Percentiles rank a stretch among this genome's conserved stretches.
These are phyloP conservation scores for Carassius auratus DNA, from an alignment of 2,113 vertebrate genomes.

Conservation along the genomic window DNA sequence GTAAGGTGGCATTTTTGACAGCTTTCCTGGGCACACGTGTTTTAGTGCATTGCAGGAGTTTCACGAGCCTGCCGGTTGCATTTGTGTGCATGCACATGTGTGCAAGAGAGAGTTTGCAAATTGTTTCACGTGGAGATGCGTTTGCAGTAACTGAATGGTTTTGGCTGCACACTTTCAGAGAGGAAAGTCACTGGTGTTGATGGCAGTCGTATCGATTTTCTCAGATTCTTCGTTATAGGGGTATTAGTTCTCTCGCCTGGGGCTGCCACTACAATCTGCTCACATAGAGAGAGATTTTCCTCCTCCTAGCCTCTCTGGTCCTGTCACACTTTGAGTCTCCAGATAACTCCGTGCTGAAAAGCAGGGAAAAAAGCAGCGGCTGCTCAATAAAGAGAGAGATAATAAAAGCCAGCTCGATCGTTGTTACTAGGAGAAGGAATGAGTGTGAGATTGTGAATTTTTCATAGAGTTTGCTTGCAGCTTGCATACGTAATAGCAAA, in stretches of 20 bases:
- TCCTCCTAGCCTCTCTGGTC: slow-evolving; percentile 3
- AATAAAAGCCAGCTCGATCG: neutral
- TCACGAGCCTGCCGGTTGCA: neutral
- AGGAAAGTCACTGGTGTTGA: neutral
- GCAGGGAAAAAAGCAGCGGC: neutral
- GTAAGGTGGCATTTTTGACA: neutral
- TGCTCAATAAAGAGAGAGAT: slow-evolving; percentile 14
- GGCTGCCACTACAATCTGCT: neutral
- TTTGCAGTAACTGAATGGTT: neutral
- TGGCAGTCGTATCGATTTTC: slow-evolving; percentile 9
- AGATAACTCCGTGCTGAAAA: slow-evolving; percentile 21
- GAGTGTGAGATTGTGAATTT: slow-evolving; percentile 25
- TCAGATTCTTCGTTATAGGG: slow-evolving; percentile 12
- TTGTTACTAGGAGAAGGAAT: neutral
- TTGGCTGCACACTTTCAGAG: neutral
- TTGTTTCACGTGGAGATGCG: neutral
- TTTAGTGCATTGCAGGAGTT: slow-evolving; percentile 37
- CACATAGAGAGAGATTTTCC: slow-evolving; percentile 22
- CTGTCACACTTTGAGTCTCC: slow-evolving; percentile 19
- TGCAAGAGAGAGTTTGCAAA: neutral
- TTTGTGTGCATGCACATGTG: slow-evolving; percentile 12
- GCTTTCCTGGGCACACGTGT: neutral
- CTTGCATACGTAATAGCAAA: slow-evolving; percentile 6
- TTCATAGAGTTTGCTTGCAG: slow-evolving; percentile 14
- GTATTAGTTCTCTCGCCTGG: slow-evolving; percentile 33